Evolutionary conservation across 2,888 invertebrate genomes (phyloP), one percentile per base, ranked within the genome.

Genomic region (Cataglyphis livida): DNA sequence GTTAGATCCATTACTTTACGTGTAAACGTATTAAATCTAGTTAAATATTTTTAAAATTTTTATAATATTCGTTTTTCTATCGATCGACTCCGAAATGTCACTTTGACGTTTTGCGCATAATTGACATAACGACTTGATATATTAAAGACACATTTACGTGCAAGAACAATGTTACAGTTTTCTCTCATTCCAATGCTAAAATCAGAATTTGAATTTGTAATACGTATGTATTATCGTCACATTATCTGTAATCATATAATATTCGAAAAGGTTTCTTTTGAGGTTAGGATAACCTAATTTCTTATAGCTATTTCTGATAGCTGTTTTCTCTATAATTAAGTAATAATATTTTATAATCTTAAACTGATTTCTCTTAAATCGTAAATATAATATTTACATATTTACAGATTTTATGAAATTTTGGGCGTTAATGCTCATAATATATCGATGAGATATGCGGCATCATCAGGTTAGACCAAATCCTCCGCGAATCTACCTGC

Each of bases 361-460:
- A 2, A 4, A 12, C 6, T 25, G 15, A 64, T 3, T 21, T 38
- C 0, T 9, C 1, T 15, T 12, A 15, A 54, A 48, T 61, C 2
- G 9, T 59, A 38, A 21, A 21, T 38, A 41, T 38, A 41, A 61
- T 76, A 51, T 48, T 15, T 25, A 44, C 10, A 15, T 76, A 12
- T 65, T 83, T 65, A 65, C 62, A 87, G 86, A 65, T 83, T 18
- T 18, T 12, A 54, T 12, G 81, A 64, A 83, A 83, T 86, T 85
- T 87, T 87, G 92, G 90, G 90, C 89, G 87, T 92, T 90, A 92
- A 92, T 93, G 92, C 92, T 91, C 91, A 90, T 87, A 86, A 88
- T 73, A 87, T 86, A 88, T 70, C 83, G 87, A 91, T 92, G 94
- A 94, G 91, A 93, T 94, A 94, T 92, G 92, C 93, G 85, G 87